Conservation (phyloP, 2,797 vertebrate species). For the Gymnocypris eckloni region DNA sequence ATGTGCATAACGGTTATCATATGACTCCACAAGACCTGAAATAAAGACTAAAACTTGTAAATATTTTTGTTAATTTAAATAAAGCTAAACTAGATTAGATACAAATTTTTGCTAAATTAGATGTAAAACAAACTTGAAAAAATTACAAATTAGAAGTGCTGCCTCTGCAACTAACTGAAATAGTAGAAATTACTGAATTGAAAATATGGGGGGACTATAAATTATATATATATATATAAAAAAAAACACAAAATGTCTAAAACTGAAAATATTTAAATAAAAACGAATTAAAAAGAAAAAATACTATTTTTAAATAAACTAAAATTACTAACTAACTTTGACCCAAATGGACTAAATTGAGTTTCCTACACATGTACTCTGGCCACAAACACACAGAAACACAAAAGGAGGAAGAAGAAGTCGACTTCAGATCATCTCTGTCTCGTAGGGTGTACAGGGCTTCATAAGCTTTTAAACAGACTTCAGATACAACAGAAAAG, state of each 20-base stretch:
- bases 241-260: too few relatives aligned
- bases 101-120: too few relatives aligned
- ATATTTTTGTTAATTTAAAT: not conserved
- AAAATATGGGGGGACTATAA: not conserved
- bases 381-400: not conserved
- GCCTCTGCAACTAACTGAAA: not conserved
- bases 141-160: not conserved
- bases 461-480: slow-evolving; percentile 21
- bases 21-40: not conserved
- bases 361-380: not conserved
- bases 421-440: not conserved
- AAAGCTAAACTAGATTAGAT: not conserved
- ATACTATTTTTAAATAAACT: not conserved
- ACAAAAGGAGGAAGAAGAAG: not conserved
- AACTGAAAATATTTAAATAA: not conserved
- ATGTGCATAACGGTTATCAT: not conserved
- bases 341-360: not conserved
- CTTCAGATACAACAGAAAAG: not conserved
- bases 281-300: not conserved
- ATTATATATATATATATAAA: too few relatives aligned
- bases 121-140: not conserved
- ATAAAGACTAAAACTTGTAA: not conserved
- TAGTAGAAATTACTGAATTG: not conserved
- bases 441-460: not conserved
- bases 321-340: not conserved